Evolutionary conservation across 2,113 vertebrate species (phyloP).

Genomic region (Osmerus mordax): DNA sequence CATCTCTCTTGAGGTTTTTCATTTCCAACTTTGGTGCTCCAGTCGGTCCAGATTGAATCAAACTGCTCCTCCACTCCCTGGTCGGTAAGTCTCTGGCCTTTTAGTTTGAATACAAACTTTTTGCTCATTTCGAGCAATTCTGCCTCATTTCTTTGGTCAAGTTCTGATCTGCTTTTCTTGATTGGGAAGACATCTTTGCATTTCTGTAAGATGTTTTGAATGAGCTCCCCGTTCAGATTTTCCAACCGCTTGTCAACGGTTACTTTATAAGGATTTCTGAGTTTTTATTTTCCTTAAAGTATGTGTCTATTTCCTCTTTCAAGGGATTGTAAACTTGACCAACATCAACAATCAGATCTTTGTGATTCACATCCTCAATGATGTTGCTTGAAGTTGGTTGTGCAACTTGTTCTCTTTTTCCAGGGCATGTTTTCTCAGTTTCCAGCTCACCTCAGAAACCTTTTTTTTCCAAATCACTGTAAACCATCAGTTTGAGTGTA

Average conservation of each 20-base stretch:
- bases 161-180: conserved; percentile 34
- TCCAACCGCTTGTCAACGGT: conserved; percentile 34
- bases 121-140: conserved; percentile 43
- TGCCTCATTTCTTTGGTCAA: conserved; percentile 35
- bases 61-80: conserved; percentile 41
- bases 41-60: conserved; percentile 27
- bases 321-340: conserved; percentile 22
- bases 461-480: conserved; percentile 43
- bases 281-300: conserved; percentile 54
- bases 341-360: not conserved
- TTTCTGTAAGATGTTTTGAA: conserved; percentile 34
- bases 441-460: conserved; percentile 54
- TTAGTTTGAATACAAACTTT: conserved; percentile 30
- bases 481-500: conserved; percentile 50
- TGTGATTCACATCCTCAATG: not conserved
- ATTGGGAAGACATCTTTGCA: conserved; percentile 27
- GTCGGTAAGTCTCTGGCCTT: conserved; percentile 26
- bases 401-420: conserved; percentile 45
- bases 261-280: conserved; percentile 42
- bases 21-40: conserved; percentile 22
- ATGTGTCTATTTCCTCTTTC: conserved; percentile 37
- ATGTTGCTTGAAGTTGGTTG: conserved; percentile 40
- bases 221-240: conserved; percentile 34
- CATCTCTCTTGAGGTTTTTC: fast-evolving
- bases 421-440: conserved; percentile 52